Base-by-base conservation (phyloP, 1,140 invertebrate genomes). In the Neuroterus valhalla region DNA sequence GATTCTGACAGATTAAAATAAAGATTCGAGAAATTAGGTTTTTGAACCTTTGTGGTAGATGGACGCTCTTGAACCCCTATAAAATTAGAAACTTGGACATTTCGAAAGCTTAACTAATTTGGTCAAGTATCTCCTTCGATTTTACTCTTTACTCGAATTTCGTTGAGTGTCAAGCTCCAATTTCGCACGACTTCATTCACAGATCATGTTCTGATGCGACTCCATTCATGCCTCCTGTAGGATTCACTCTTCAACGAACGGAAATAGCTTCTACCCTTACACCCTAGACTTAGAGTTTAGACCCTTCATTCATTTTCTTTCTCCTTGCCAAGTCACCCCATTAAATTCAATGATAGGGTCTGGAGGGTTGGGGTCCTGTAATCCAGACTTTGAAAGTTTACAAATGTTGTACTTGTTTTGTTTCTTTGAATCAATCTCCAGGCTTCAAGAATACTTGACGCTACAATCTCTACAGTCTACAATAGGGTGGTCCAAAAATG, bases 151-250 rank as follows among this genome's bases (percentile, higher is more conserved):
- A 55, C 70, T 77, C 70, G 66, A 66, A 48, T 78, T 67, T 72
- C 71, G 66, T 52, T 48, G 31, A 44, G 55, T 17, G n/a, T 75
- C 38, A 69, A 70, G 42, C 50, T 70, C 21, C 50, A 72, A 72
- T 83, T 78, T 82, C 78, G 76, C 69, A 72, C 76, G 74, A 78
- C 69, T 81, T 72, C 82, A 82, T 84, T 84, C 81, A 84, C 44
- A 48, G 21, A 50, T 31, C 68, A 75, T 26, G 72, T 74, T 74
- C 78, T 84, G 83, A 80, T 80, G 78, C 78, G 75, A 78, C 78
- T 79, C 81, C 83, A 83, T 84, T 83, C 80, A 83, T 71, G 72
- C 69, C 55, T 31, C 66, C 43, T 38, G 66, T 73, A 77, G 74
- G 74, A 78, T 80, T 74, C 67, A 74, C 62, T 71, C 43, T 48